A percentile compares a stretch with the other conserved stretches of the same genome.
phyloP scores from a whole-genome alignment of 2,113 vertebrate genomes.

The Phoxinus phoxinus region DNA sequence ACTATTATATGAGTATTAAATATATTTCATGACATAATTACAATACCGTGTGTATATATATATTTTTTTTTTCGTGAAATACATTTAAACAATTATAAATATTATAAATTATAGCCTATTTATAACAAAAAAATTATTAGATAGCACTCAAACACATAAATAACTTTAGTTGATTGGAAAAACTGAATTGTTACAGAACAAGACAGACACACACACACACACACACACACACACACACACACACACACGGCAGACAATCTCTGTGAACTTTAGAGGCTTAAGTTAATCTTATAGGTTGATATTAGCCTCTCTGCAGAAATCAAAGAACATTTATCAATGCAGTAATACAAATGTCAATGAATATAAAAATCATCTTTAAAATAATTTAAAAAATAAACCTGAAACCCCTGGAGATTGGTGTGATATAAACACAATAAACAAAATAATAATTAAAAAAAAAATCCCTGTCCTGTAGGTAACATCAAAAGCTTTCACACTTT shows the following conservation, averaged over 20 bases:
- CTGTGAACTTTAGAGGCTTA: slow-evolving; percentile 64
- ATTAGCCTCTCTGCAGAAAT: slow-evolving; percentile 70
- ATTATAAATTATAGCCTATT: background rate
- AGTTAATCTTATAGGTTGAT: slow-evolving; percentile 72
- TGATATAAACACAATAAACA: background rate
- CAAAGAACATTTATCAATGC: slow-evolving; percentile 44
- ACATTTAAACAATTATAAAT: background rate
- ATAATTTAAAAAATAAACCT: background rate
- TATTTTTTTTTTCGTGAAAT: background rate
- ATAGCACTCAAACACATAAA: background rate
- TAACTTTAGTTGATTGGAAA: too few relatives aligned
- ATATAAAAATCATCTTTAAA: background rate
- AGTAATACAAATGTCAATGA: background rate
- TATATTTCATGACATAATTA: background rate
- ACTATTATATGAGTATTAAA: background rate
- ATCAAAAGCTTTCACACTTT: slow-evolving; percentile 4
- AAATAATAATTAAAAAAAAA: background rate
- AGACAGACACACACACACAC: slow-evolving; percentile 17
- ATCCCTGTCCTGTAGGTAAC: background rate
- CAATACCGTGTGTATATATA: background rate
- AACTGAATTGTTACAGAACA: background rate
- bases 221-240: slow-evolving; percentile 17
- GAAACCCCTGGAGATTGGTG: background rate
- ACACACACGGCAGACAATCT: slow-evolving; percentile 21
- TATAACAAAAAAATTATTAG: background rate